phyloP scores from a whole-genome alignment of 2,888 invertebrate genomes.

The Phasia obesa region DNA sequence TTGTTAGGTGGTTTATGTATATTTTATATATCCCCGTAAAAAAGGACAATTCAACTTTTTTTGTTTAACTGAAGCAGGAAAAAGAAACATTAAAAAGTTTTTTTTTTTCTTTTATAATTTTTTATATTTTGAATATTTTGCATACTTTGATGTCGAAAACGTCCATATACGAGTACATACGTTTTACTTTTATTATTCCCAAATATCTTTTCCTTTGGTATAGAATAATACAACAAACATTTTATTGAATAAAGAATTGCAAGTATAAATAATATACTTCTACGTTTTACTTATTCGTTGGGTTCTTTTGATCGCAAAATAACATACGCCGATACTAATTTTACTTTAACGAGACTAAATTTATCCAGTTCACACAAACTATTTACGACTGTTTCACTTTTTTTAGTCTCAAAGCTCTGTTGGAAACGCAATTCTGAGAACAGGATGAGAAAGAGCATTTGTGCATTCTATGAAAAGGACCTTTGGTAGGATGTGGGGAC shows the following conservation, averaged over 20 bases:
- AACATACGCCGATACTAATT: too few relatives aligned
- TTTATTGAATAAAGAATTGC: not conserved
- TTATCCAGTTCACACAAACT: too few relatives aligned
- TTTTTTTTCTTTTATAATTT: constrained; percentile 15
- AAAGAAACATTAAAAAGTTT: constrained; percentile 32
- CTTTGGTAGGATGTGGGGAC: too few relatives aligned
- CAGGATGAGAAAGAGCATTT: too few relatives aligned
- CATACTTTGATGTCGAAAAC: constrained; percentile 42
- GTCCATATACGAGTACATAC: constrained; percentile 18
- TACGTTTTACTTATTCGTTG: too few relatives aligned
- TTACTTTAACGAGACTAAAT: too few relatives aligned
- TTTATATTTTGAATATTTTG: constrained; percentile 49
- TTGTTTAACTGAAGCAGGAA: not conserved
- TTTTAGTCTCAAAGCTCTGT: too few relatives aligned
- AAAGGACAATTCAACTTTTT: constrained; percentile 50
- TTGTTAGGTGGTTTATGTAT: constrained; percentile 25
- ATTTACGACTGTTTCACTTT: too few relatives aligned
- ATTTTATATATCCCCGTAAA: constrained; percentile 17
- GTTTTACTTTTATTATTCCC: constrained; percentile 25
- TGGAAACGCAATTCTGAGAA: too few relatives aligned
- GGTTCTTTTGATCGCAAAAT: too few relatives aligned
- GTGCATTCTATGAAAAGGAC: too few relatives aligned
- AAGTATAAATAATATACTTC: too few relatives aligned
- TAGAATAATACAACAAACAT: constrained; percentile 14
- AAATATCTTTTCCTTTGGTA: not conserved